A percentile compares a stretch with the other conserved stretches of the same genome.
phyloP scores from a whole-genome alignment of 2,888 invertebrate species.

The Acanthopleura granulata region DNA sequence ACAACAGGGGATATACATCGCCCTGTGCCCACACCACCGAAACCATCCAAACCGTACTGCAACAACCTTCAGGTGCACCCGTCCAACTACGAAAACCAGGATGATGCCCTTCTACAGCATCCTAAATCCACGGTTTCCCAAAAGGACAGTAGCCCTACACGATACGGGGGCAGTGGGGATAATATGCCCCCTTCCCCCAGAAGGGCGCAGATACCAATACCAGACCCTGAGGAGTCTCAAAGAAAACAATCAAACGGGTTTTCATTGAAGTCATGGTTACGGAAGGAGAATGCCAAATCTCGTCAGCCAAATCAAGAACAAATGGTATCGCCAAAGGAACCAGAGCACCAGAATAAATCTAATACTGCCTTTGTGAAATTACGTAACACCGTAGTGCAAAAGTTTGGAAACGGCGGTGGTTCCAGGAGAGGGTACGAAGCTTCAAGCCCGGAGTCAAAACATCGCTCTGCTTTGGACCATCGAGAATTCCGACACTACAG shows the following conservation, averaged over 20 bases:
- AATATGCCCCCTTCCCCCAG: constrained; percentile 22
- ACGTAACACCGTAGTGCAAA: constrained; percentile 50
- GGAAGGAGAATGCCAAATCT: constrained; percentile 36
- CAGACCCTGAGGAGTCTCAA: constrained; percentile 12
- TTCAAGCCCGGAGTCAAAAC: constrained; percentile 1
- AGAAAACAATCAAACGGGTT: constrained; percentile 45
- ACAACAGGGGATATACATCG: constrained; percentile 47
- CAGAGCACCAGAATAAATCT: constrained; percentile 19
- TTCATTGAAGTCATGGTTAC: constrained; percentile 52
- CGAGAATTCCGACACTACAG: neutral
- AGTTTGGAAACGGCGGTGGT: constrained; percentile 32
- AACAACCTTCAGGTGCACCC: constrained; percentile 1
- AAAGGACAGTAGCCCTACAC: neutral
- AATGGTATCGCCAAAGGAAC: constrained; percentile 22
- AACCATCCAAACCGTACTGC: neutral
- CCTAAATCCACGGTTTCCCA: neutral
- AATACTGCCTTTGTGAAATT: constrained; percentile 47
- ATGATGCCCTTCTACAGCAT: constrained; percentile 9
- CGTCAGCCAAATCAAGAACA: constrained; percentile 33
- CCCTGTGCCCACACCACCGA: constrained; percentile 45
- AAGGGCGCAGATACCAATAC: constrained; percentile 22
- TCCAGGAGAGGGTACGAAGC: neutral
- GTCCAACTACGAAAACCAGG: constrained; percentile 47
- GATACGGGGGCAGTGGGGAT: neutral
- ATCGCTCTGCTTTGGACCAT: constrained; percentile 10